A percentile compares a stretch with the other conserved stretches of the same genome.
Evolutionary conservation across 2,888 invertebrate genomes (phyloP).

Genomic region (Melanchra persicariae): DNA sequence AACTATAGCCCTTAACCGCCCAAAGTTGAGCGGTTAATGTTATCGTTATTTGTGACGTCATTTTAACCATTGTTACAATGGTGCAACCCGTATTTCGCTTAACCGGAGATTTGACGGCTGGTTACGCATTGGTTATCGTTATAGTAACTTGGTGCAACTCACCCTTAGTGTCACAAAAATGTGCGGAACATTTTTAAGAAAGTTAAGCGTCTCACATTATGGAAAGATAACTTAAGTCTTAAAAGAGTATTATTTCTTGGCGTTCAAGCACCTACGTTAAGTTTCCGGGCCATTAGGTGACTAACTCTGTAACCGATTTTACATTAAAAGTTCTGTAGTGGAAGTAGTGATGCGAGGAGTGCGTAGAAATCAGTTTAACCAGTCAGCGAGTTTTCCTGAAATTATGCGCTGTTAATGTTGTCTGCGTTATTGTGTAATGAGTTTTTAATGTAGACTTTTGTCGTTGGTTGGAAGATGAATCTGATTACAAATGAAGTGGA

Average conservation of each 20-base stretch:
- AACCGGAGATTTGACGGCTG: too few species aligned
- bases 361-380: conserved; percentile 28
- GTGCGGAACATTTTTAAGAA: conserved; percentile 67
- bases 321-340: conserved; percentile 58
- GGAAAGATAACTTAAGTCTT: conserved; percentile 64
- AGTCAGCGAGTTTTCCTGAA: conserved; percentile 13
- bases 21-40: too few species aligned
- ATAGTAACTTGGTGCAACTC: too few species aligned
- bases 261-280: conserved; percentile 62
- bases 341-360: conserved; percentile 31
- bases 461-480: conserved; percentile 3
- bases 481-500: neutral
- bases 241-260: conserved; percentile 68
- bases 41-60: too few species aligned
- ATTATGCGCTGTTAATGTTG: conserved; percentile 1
- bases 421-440: conserved; percentile 4
- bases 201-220: conserved; percentile 65
- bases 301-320: conserved; percentile 60
- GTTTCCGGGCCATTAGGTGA: conserved; percentile 69
- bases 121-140: too few species aligned
- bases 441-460: conserved; percentile 11
- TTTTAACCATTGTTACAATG: too few species aligned
- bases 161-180: conserved; percentile 72
- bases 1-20: too few species aligned
- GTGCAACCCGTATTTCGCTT: too few species aligned